phyloP scores from a whole-genome alignment of 2,797 vertebrate genomes.

The Spondyliosoma cantharus region DNA sequence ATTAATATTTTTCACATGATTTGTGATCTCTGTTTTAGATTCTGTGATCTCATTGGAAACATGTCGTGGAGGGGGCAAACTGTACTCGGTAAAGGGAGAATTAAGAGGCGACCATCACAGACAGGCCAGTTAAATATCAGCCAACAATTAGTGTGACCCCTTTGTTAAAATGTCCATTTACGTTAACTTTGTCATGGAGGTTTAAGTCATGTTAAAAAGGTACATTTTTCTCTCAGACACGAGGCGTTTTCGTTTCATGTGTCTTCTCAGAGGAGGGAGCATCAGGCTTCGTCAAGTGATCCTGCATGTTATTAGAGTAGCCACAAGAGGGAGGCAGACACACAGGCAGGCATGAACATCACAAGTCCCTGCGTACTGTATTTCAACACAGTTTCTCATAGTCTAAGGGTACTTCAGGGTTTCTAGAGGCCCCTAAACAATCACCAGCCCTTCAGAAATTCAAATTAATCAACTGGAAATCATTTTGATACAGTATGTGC shows the following conservation, averaged over 20 bases:
- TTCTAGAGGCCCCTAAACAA: constrained; percentile 24
- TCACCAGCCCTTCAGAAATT: constrained; percentile 23
- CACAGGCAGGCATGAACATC: constrained; percentile 18
- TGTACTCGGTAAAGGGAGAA: not conserved
- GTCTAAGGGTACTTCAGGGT: constrained; percentile 31
- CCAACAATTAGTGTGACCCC: not conserved
- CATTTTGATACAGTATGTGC: constrained; percentile 4
- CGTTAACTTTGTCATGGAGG: not conserved
- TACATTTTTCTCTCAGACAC: not conserved
- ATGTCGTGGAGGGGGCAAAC: not conserved
- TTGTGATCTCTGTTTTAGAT: not conserved
- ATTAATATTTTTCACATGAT: not conserved
- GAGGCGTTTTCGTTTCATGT: not conserved
- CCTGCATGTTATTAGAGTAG: constrained; percentile 62
- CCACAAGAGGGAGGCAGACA: constrained; percentile 84
- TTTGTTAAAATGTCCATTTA: not conserved
- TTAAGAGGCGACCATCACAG: not conserved
- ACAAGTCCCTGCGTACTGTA: constrained; percentile 21
- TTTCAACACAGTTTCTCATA: constrained; percentile 19
- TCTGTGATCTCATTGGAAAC: not conserved
- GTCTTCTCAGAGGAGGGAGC: not conserved
- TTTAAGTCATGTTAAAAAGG: not conserved
- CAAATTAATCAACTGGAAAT: constrained; percentile 31
- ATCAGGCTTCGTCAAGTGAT: constrained; percentile 46
- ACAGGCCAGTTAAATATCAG: not conserved